A percentile compares a stretch with the other conserved stretches of the same genome.
These are phyloP conservation scores for Neomicropteryx cornuta DNA, from an alignment of 1,140 invertebrate species.

Conservation along the genomic window DNA sequence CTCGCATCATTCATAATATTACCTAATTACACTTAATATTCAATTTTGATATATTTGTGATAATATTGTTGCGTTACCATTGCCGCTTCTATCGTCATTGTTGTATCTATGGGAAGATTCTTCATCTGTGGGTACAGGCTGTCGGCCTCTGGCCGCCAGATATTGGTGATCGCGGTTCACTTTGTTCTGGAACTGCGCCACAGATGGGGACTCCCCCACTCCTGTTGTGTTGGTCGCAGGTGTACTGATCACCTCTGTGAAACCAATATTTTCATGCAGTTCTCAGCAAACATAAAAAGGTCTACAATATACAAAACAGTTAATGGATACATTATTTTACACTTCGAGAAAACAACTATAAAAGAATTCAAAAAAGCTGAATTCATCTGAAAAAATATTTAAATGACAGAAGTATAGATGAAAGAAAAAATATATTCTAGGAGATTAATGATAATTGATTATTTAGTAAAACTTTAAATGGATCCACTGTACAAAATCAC, in stretches of 20 bases:
- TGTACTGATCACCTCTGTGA: slow-evolving; percentile 31
- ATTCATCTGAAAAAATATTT: too few species aligned
- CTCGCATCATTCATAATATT: too few species aligned
- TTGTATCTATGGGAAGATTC: too few species aligned
- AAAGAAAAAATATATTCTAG: too few species aligned
- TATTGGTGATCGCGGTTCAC: slow-evolving; percentile 65
- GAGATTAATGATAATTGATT: too few species aligned
- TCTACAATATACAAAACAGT: neutral
- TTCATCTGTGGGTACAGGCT: slow-evolving; percentile 36
- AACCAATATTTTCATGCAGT: neutral
- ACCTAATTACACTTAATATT: neutral
- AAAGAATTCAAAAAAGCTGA: too few species aligned
- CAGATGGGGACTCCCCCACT: slow-evolving; percentile 54
- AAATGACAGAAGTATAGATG: too few species aligned
- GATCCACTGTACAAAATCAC: too few species aligned
- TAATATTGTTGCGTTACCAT: too few species aligned
- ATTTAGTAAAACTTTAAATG: too few species aligned
- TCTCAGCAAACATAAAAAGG: neutral
- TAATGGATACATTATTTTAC: neutral
- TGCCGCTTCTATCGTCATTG: too few species aligned
- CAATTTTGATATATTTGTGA: slow-evolving; percentile 2
- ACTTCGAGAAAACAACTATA: too few species aligned
- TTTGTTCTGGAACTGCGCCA: slow-evolving; percentile 64
- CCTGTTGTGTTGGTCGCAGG: slow-evolving; percentile 26
- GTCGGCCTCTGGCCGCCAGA: slow-evolving; percentile 45